Base-by-base conservation (phyloP, 2,888 invertebrate species). In the Polyploca ridens region DNA sequence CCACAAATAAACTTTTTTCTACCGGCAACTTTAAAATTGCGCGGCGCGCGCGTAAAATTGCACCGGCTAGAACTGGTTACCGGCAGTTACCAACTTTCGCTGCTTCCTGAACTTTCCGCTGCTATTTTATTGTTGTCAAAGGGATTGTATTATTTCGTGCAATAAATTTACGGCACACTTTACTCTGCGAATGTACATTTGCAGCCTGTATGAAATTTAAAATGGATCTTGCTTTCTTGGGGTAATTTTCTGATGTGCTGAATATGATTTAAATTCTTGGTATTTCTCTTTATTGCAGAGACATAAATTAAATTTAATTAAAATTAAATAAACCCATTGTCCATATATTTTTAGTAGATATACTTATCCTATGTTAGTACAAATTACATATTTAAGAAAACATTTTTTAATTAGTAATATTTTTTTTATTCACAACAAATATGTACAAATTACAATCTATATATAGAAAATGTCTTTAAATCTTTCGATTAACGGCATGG, bases 1-100 rank as follows among this genome's bases (percentile, higher is more conserved):
- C 68, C 63, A 67, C 72, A 69, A 64, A 65, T 62, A 74, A 86
- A 85, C 78, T 85, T 87, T 86, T 80, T 79, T 77, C 73, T 73
- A 66, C 61, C n/a, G 27, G 65, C 69, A 85, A 87, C 84, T 87
- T 87, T 81, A 74, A 86, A 87, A 88, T 86, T 88, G 86, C 84
- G 66, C 70, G 64, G 74, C 76, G 69, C 77, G 73, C 78, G 78
- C 81, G 83, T 83, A 79, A 89, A 87, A 85, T 86, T 84, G 81
- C 79, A 75, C 76, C 69, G 76, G 78, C 78, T 86, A 82, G 81
- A 82, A 84, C 83, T 76, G 71, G 67, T 74, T 72, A 73, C 79
- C 77, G 69, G 77, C 76, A 78, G 86, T 84, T 85, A 83, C 75
- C 77, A 86, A 88, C 85, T 87, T 85, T 76, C 64, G 67, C 76